Conservation (phyloP, 2,797 vertebrate genomes). For the Gymnoscopelus braueri region DNA sequence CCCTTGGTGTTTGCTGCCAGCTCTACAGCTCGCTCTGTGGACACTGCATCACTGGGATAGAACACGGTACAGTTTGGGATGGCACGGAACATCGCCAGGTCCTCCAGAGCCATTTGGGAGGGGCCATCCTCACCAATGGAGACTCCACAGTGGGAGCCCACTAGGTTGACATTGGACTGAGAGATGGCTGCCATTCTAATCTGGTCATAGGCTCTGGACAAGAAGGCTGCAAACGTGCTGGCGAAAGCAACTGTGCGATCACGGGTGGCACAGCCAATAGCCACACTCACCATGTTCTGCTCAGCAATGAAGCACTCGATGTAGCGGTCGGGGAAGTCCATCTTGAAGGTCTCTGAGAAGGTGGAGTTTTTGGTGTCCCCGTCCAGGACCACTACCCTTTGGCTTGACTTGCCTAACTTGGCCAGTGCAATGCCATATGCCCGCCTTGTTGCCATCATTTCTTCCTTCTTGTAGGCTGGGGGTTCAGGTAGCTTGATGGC, state of each 20-base stretch:
- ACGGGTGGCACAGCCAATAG: constrained; percentile 86
- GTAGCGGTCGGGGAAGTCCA: constrained; percentile 86
- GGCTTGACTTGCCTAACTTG: constrained; percentile 80
- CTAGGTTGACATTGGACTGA: constrained; percentile 85
- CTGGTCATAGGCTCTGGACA: constrained; percentile 88
- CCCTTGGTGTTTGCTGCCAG: constrained; percentile 88
- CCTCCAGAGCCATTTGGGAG: constrained; percentile 91
- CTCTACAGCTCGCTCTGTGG: constrained; percentile 85
- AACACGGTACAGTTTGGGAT: constrained; percentile 89
- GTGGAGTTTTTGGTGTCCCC: constrained; percentile 91
- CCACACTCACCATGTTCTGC: constrained; percentile 85
- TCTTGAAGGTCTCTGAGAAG: constrained; percentile 88
- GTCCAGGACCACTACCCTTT: constrained; percentile 85
- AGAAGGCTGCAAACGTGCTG: constrained; percentile 88
- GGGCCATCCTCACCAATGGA: constrained; percentile 91
- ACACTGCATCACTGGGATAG: constrained; percentile 89
- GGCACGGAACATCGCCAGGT: constrained; percentile 91
- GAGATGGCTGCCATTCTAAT: constrained; percentile 89
- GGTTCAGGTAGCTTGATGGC: constrained; percentile 73
- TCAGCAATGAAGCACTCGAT: constrained; percentile 91
- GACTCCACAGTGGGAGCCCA: constrained; percentile 89
- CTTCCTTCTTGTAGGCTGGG: constrained; percentile 82
- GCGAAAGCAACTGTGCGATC: constrained; percentile 85
- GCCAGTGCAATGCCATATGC: constrained; percentile 87
- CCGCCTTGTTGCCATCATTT: constrained; percentile 87